Evolutionary conservation across 2,797 vertebrate species (phyloP).

Genomic region (Rallus crepitans): DNA sequence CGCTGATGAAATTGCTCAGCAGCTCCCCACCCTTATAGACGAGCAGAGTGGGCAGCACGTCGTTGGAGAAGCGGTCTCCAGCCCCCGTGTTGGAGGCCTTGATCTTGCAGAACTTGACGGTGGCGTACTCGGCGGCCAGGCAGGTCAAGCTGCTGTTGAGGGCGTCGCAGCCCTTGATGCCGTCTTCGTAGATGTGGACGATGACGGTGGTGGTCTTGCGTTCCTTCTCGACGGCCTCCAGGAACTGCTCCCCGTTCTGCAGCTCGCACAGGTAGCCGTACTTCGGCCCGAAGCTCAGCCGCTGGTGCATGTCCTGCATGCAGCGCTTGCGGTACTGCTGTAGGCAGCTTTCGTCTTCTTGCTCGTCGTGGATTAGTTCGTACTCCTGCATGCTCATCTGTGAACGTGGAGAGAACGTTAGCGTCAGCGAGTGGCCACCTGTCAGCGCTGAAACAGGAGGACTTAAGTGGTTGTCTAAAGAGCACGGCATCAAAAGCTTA

Average conservation of each 20-base stretch:
- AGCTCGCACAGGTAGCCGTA: slow-evolving; percentile 90
- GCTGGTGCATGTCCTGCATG: slow-evolving; percentile 97
- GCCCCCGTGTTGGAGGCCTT: slow-evolving; percentile 89
- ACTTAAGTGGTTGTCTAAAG: background rate
- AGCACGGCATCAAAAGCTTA: background rate
- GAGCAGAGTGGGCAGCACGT: slow-evolving; percentile 91
- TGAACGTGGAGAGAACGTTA: background rate
- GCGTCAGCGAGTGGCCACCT: background rate
- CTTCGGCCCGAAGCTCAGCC: slow-evolving; percentile 93
- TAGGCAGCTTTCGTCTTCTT: slow-evolving; percentile 91
- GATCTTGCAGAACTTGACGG: slow-evolving; percentile 95
- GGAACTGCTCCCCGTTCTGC: slow-evolving; percentile 87
- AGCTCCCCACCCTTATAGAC: slow-evolving; percentile 96
- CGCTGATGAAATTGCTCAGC: slow-evolving; percentile 91
- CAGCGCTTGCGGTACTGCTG: slow-evolving; percentile 93
- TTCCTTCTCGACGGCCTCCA: slow-evolving; percentile 94
- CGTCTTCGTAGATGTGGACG: slow-evolving; percentile 92
- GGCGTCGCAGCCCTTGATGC: slow-evolving; percentile 88
- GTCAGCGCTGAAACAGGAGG: background rate
- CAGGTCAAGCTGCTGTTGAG: slow-evolving; percentile 91
- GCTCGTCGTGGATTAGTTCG: slow-evolving; percentile 87
- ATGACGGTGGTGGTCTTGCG: slow-evolving; percentile 89
- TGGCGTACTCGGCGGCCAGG: slow-evolving; percentile 89
- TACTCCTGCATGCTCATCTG: slow-evolving; percentile 98
- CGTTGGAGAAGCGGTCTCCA: slow-evolving; percentile 89